Evolutionary conservation across 2,113 vertebrate genomes (phyloP), one percentile per base, ranked within the genome.

Genomic region (Rhinoderma darwinii): DNA sequence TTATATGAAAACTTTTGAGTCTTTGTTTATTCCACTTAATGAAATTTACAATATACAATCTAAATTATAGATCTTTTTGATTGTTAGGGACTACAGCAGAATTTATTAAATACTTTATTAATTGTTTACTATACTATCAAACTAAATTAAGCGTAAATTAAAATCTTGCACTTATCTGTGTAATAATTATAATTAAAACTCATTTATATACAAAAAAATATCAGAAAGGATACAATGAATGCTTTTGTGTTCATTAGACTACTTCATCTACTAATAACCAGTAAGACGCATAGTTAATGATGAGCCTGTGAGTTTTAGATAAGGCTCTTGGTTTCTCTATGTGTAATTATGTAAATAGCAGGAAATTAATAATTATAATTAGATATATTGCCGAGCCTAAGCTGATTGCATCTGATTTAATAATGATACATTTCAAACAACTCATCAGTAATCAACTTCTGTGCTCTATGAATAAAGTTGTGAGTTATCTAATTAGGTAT

Each of bases 301-400:
- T 22, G 54, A 54, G 51, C 56, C 74, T 78, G 56, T 14, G 50
- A 81, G 66, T 35, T n/a, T 82, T 35, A 88, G 22, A 63, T 88
- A 73, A 84, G 15, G 20, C 50, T 78, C 35, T 56, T 37, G 20
- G 74, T 41, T 27, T 35, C 51, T 77, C 63, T 41, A 35, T 54
- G 47, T 27, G 37, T 82, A 66, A 82, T 86, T 86, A 78, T 83
- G 79, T 30, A 77, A 86, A 86, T 81, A 39, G 25, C 39, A 74
- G 77, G 50, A 87, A 82, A 82, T 82, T 74, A 81, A 86, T 86
- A 75, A 81, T 61, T 82, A 74, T 87, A 61, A 82, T 87, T 87
- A 61, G 51, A 74, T 74, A 70, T 87, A 81, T 82, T 87, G 78
- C 78, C 47, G 50, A 82, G 54, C 30, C 80, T 86, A 50, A 70